Evolutionary conservation across 30 jellyfish, hydroid and myxozoan genomes (phyloP).

Genomic region (Pseudorhiza aurosa): DNA sequence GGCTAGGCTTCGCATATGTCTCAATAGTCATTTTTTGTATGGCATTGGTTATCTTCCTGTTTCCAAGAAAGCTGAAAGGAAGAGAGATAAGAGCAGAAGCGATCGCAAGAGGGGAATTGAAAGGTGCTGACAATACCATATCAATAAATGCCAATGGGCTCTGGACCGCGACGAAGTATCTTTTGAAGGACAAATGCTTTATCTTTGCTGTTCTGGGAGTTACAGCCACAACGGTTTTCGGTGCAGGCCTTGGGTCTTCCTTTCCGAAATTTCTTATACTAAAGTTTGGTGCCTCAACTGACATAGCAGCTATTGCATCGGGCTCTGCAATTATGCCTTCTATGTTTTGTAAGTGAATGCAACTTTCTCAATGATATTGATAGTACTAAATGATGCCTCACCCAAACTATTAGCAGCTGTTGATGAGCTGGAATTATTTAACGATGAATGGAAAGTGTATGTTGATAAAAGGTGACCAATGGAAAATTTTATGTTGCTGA

Average conservation of each 20-base stretch:
- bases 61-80: slow-evolving; percentile 59
- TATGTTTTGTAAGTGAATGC: slow-evolving; percentile 9
- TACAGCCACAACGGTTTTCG: slow-evolving; percentile 31
- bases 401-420: too few relatives aligned
- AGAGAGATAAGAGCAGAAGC: slow-evolving; percentile 50
- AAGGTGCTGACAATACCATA: slow-evolving; percentile 20
- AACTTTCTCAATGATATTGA: too few relatives aligned
- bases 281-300: slow-evolving; percentile 69
- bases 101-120: slow-evolving; percentile 53
- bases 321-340: slow-evolving; percentile 41
- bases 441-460: too few relatives aligned
- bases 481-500: too few relatives aligned
- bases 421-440: too few relatives aligned
- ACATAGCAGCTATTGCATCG: slow-evolving; percentile 40
- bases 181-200: slow-evolving; percentile 43
- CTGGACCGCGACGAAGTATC: slow-evolving; percentile 38
- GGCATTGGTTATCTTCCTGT: slow-evolving; percentile 19
- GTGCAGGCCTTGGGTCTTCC: slow-evolving; percentile 69
- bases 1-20: slow-evolving; percentile 61
- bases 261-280: slow-evolving; percentile 59
- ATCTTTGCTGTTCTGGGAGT: slow-evolving; percentile 54
- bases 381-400: too few relatives aligned
- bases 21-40: slow-evolving; percentile 18
- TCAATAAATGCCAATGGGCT: slow-evolving; percentile 37
- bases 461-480: too few relatives aligned